Conservation (phyloP, 1,140 invertebrate genomes). For the Papilio polytes region DNA sequence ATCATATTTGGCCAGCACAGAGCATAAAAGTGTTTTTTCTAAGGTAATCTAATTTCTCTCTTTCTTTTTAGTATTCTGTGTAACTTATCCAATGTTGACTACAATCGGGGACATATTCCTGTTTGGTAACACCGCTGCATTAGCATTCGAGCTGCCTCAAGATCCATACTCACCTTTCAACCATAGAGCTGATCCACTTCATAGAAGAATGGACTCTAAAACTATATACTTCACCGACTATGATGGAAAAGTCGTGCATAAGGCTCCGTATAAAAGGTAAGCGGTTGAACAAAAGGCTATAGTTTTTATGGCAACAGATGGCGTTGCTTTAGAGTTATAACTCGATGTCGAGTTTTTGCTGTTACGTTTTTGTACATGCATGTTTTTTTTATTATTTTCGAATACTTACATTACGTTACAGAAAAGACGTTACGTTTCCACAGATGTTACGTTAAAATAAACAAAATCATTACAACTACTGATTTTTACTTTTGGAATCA, state of each 20-base stretch:
- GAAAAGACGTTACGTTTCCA: too few species aligned
- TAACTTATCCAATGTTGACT: conserved; percentile 84
- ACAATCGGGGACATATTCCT: conserved; percentile 86
- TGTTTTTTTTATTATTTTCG: too few species aligned
- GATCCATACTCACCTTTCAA: conserved; percentile 82
- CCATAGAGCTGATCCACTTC: conserved; percentile 76
- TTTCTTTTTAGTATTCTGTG: conserved; percentile 85
- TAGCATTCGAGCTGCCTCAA: conserved; percentile 90
- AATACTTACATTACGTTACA: too few species aligned
- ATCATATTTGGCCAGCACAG: too few species aligned
- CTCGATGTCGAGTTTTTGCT: background rate
- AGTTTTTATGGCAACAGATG: too few species aligned
- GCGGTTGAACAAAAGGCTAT: background rate
- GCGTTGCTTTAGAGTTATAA: too few species aligned
- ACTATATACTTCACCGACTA: conserved; percentile 72
- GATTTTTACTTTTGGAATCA: background rate
- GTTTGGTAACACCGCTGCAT: conserved; percentile 88
- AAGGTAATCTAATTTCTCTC: background rate
- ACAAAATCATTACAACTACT: too few species aligned
- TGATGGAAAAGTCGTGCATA: conserved; percentile 65
- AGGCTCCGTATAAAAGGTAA: conserved; percentile 69
- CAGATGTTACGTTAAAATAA: too few species aligned
- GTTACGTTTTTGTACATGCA: background rate
- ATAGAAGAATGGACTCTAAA: conserved; percentile 73
- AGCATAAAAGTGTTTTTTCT: background rate